Conservation (phyloP, 2,888 invertebrate species). For the Dione vanillae region DNA sequence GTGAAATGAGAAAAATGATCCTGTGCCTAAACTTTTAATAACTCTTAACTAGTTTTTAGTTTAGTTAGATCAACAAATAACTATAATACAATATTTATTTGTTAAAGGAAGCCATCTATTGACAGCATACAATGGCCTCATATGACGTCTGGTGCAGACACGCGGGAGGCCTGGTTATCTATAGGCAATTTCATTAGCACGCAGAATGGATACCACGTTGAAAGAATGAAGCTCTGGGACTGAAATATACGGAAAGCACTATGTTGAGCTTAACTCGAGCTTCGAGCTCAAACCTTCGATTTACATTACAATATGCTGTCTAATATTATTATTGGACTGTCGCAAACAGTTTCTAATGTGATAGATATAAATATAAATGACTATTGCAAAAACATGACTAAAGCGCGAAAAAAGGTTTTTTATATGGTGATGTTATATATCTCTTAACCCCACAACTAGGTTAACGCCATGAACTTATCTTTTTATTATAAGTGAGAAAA, state of each 20-base stretch:
- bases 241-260: slow-evolving; percentile 64
- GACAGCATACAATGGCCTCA: slow-evolving; percentile 56
- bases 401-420: neutral
- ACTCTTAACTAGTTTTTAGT: too few species aligned
- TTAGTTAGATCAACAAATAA: too few species aligned
- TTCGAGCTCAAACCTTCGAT: slow-evolving; percentile 34
- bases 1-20: too few species aligned
- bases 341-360: neutral
- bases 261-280: slow-evolving; percentile 57
- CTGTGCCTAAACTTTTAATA: too few species aligned
- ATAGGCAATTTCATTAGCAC: slow-evolving; percentile 51
- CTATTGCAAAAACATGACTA: neutral
- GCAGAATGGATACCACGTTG: slow-evolving; percentile 57
- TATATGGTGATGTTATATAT: neutral
- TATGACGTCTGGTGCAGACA: slow-evolving; percentile 49
- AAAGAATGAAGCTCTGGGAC: slow-evolving; percentile 65
- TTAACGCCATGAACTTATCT: slow-evolving; percentile 31
- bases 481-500: slow-evolving; percentile 36
- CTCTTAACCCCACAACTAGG: neutral
- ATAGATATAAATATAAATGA: neutral
- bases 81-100: neutral
- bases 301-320: slow-evolving; percentile 33
- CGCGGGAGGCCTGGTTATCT: slow-evolving; percentile 62
- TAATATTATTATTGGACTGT: slow-evolving; percentile 24
- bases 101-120: slow-evolving; percentile 59